Evolutionary conservation across 2,888 invertebrate genomes (phyloP), one percentile per base, ranked within the genome.

Genomic region (Chaitophorus viminalis): DNA sequence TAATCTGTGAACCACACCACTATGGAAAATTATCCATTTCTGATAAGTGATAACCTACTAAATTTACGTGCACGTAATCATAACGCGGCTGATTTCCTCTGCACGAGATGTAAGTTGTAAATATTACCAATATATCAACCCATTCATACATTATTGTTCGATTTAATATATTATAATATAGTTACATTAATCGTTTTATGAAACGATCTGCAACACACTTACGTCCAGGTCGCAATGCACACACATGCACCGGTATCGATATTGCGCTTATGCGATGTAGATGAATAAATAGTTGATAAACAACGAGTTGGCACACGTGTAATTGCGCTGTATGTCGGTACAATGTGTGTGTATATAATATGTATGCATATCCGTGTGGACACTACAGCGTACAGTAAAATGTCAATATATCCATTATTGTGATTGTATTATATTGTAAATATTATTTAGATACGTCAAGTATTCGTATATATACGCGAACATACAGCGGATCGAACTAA

Each of bases 291-390:
- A 82, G 25, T 33, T 3, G 33, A 25, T 31, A 72, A 72, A 70
- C 25, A 14, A 82, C 29, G 17, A 82, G 74, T 54, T 82, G 36
- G 82, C 74, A 74, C 82, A 82, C 82, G 82, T 74, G 54, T 82
- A 74, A 82, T 54, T 54, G 74, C 74, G n/a, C 74, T 36, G n/a
- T 54, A 29, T 2, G 25, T 68, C 25, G 33, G 33, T 82, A 82
- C 82, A 33, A 14, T 46, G 29, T 46, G 21, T 68, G 31, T 52
- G 70, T 52, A n/a, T 78, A 33, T 78, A 4, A 33, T 78, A 4
- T 54, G 33, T 25, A 25, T 17, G 3, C 52, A 21, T 18, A 36
- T 36, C 36, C 36, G 36, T 36, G 36, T 36, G 36, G 36, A 36
- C 36, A 36, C 36, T 52, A 9, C 11, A 9, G 60, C 39, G 11